Evolutionary conservation across 2,797 vertebrate genomes (phyloP).

Genomic region (Platalea minor): DNA sequence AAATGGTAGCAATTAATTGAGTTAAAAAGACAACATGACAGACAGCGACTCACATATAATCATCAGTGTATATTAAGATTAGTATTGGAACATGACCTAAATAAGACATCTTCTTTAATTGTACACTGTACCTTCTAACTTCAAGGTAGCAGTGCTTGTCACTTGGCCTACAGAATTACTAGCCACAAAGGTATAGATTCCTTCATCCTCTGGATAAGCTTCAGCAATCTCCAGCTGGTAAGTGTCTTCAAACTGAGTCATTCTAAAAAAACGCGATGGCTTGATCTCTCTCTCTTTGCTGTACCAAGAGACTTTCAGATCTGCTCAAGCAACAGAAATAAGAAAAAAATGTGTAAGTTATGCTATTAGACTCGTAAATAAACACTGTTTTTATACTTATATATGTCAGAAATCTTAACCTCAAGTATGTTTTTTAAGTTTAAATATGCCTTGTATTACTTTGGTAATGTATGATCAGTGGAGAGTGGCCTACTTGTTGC

Average conservation of each 20-base stretch:
- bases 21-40: conserved; percentile 56
- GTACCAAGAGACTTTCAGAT: conserved; percentile 93
- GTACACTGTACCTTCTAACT: conserved; percentile 83
- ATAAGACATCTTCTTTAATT: neutral
- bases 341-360: neutral
- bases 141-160: conserved; percentile 88
- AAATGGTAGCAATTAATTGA: conserved; percentile 55
- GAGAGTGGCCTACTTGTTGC: neutral
- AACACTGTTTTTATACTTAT: neutral
- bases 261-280: conserved; percentile 92
- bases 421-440: neutral
- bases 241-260: conserved; percentile 96
- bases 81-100: neutral
- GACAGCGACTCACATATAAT: conserved; percentile 1
- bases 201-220: conserved; percentile 92
- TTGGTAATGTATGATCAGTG: neutral
- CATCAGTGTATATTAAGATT: conserved; percentile 31
- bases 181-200: conserved; percentile 88
- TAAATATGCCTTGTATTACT: neutral
- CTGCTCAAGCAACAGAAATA: conserved; percentile 68
- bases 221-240: conserved; percentile 93
- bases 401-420: neutral
- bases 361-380: neutral
- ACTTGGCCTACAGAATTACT: conserved; percentile 87
- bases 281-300: conserved; percentile 93